These are phyloP conservation scores for Musca domestica DNA, from an alignment of 1,140 invertebrate species.

Conservation along the genomic window DNA sequence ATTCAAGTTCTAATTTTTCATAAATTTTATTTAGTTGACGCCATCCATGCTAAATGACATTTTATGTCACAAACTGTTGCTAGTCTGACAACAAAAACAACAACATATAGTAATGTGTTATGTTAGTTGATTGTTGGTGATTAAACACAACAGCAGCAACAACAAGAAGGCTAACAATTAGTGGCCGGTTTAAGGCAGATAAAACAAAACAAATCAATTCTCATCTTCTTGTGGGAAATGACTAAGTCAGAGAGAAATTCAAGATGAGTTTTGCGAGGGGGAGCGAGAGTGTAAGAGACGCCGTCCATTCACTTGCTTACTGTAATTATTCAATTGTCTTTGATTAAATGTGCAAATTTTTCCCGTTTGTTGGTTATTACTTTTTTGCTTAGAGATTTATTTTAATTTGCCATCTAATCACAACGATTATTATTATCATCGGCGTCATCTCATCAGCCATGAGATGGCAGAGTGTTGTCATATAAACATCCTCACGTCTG, in stretches of 20 bases:
- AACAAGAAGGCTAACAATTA: too few relatives aligned
- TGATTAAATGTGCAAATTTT: slow-evolving; percentile 21
- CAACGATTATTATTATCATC: background rate
- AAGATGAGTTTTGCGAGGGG: too few relatives aligned
- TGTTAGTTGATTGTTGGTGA: background rate
- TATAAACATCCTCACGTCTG: too few relatives aligned
- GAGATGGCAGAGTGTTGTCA: too few relatives aligned
- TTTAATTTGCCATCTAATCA: background rate
- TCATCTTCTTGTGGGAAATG: too few relatives aligned
- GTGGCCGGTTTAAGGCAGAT: slow-evolving; percentile 9
- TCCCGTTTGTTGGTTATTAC: too few relatives aligned
- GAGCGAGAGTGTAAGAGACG: too few relatives aligned
- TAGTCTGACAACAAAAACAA: too few relatives aligned
- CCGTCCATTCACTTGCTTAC: too few relatives aligned
- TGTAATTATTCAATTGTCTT: slow-evolving; percentile 20
- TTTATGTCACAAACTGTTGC: background rate
- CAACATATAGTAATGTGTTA: too few relatives aligned
- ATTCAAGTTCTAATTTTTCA: too few relatives aligned
- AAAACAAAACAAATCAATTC: background rate
- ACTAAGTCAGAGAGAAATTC: too few relatives aligned
- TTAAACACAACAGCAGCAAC: slow-evolving; percentile 13
- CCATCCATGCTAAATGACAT: slow-evolving; percentile 5
- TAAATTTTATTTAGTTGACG: background rate
- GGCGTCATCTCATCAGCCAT: background rate
- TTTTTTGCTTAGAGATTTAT: slow-evolving; percentile 1